phyloP scores from a whole-genome alignment of 2,113 vertebrate genomes.

The Eonycteris spelaea region DNA sequence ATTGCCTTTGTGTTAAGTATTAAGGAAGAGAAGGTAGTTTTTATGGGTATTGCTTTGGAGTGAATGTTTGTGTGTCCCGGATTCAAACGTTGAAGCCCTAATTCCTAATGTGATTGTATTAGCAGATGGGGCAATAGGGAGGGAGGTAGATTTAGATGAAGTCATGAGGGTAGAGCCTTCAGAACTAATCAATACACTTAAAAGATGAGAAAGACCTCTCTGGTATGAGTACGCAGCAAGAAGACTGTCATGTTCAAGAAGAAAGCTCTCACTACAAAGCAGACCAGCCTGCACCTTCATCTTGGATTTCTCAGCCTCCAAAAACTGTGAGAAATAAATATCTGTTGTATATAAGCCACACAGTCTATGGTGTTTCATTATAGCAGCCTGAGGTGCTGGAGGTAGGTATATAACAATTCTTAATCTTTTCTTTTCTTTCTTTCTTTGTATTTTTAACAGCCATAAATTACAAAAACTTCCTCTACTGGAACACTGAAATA shows the following conservation, averaged over 20 bases:
- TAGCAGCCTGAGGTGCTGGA: background rate
- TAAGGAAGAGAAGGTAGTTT: background rate
- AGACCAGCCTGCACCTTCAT: background rate
- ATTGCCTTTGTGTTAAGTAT: background rate
- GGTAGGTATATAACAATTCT: background rate
- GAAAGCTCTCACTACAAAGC: background rate
- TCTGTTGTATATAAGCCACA: background rate
- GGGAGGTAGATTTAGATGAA: background rate
- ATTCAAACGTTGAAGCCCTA: background rate
- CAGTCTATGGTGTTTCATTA: background rate
- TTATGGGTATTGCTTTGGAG: background rate
- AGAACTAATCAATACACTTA: background rate
- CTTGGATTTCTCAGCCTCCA: background rate
- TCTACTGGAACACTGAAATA: background rate
- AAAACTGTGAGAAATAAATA: background rate
- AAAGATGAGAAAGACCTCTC: background rate
- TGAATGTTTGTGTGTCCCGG: rapidly evolving
- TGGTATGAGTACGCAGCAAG: background rate
- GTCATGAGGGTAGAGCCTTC: background rate
- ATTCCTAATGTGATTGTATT: background rate
- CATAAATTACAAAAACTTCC: background rate
- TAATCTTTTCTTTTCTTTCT: background rate
- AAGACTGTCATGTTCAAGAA: background rate
- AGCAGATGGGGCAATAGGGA: background rate
- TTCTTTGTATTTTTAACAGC: background rate